A percentile compares a stretch with the other conserved stretches of the same genome.
phyloP scores from a whole-genome alignment of 2,888 invertebrate species.

The Hyppa rectilinea region DNA sequence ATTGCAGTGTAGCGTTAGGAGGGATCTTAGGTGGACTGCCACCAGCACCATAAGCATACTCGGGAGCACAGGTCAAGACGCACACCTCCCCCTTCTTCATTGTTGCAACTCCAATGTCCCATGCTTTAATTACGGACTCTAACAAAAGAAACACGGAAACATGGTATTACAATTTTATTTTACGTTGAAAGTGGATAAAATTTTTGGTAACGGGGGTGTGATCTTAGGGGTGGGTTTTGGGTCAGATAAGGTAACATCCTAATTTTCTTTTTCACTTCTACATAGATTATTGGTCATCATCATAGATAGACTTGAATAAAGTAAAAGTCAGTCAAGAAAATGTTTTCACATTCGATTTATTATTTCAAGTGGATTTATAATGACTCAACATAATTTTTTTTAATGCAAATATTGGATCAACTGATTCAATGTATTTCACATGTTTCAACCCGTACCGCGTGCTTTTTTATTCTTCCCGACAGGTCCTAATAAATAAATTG shows the following conservation, averaged over 20 bases:
- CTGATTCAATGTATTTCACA: background rate
- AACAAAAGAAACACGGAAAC: constrained; percentile 15
- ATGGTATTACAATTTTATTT: background rate
- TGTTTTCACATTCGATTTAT: background rate
- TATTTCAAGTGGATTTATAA: background rate
- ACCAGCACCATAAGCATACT: constrained; percentile 96
- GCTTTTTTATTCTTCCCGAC: background rate
- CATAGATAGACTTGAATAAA: background rate
- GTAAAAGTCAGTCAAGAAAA: background rate
- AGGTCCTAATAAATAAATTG: background rate
- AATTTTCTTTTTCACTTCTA: background rate
- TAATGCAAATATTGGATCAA: constrained; percentile 1
- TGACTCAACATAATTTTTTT: constrained; percentile 27
- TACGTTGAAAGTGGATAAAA: background rate
- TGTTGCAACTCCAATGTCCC: constrained; percentile 98
- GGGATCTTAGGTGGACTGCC: constrained; percentile 97
- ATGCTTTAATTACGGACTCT: constrained; percentile 97
- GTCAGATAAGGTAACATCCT: too few species aligned
- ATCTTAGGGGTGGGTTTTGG: background rate
- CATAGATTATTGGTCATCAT: background rate
- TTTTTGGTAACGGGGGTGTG: background rate
- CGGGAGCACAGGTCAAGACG: constrained; percentile 95
- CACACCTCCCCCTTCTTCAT: constrained; percentile 98
- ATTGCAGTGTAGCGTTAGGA: constrained; percentile 95
- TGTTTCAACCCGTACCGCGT: background rate